Base-by-base conservation (phyloP, 2,888 invertebrate species). In the Cheiracanthium punctorium region DNA sequence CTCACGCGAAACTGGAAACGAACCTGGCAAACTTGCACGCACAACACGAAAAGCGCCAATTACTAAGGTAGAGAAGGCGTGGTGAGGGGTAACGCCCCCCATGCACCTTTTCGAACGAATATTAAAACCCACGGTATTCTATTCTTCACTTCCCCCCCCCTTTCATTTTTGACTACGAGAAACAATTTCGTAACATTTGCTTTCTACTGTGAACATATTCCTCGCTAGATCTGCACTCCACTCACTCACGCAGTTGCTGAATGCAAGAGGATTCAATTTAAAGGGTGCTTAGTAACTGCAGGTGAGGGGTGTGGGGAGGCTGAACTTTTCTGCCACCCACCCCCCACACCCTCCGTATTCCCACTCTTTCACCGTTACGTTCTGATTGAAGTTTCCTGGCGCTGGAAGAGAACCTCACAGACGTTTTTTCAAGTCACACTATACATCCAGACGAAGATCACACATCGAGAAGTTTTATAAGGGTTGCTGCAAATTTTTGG, bases 21-120 rank as follows among this genome's bases (percentile, higher is more conserved):
- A 85, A 85, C 79, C 79, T 79, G 69, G 30, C n/a, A 73, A 85
- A 85, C 79, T 41, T 33, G 71, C 84, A 85, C 84, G 79, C 79
- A 80, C 67, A n/a, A 73, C 84, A 85, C 84, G 84, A 79, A 74
- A 85, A 85, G 73, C 84, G 84, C 84, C 84, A 85, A 85, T 85
- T 85, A 85, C 79, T 79, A 58, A 52, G 58, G 73, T n/a, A 81
- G 74, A 81, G 52, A 52, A 41, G 43, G 24, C 12, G 72, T 17
- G 29, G 29, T 17, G 30, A 28, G 48, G 17, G 43, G 32, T 28
- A 29, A 73, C 58, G 48, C 52, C 43, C 52, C 43, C 58, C 33
- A 48, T 14, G 32, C 75, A 30, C 52, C 75, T 70, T 41, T 48
- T 48, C 28, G 70, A 76, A 76, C 82, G 82, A 82, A 82, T 82